Evolutionary conservation across 1,140 invertebrate genomes (phyloP).

Genomic region (Glossosoma conforme): DNA sequence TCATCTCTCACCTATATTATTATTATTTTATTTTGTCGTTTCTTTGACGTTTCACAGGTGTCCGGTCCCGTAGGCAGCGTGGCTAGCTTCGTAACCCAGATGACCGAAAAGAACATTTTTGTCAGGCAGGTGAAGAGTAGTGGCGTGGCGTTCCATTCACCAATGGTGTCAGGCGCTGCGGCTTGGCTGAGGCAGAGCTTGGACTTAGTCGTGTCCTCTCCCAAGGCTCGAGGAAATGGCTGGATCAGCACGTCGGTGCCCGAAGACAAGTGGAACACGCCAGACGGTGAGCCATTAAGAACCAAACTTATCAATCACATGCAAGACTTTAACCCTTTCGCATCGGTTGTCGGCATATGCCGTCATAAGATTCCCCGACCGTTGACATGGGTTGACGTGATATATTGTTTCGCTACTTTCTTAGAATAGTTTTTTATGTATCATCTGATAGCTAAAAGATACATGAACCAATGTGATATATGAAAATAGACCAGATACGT

Average conservation of each 20-base stretch:
- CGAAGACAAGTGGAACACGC: conserved; percentile 69
- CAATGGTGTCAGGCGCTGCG: conserved; percentile 82
- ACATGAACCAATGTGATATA: no score
- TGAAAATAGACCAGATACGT: no score
- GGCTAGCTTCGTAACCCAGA: conserved; percentile 64
- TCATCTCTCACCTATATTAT: no score
- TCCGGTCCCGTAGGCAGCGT: conserved; percentile 77
- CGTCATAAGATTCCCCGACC: no score
- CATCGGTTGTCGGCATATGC: no score
- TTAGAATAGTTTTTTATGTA: no score
- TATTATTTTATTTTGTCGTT: no score
- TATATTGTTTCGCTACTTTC: no score
- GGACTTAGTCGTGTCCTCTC: conserved; percentile 72
- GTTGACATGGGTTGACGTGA: not conserved
- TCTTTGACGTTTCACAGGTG: conserved; percentile 53
- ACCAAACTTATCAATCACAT: no score
- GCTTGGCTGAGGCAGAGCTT: conserved; percentile 72
- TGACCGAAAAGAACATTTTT: conserved; percentile 77
- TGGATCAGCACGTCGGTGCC: conserved; percentile 94
- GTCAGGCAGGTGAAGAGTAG: conserved; percentile 84
- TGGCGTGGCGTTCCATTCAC: conserved; percentile 91
- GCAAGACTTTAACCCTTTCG: no score
- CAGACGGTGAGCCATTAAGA: conserved; percentile 34
- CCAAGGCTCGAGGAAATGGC: conserved; percentile 68
- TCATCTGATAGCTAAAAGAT: no score